Evolutionary conservation across 2,888 invertebrate species (phyloP).

Genomic region (Petrophora chlorosata): DNA sequence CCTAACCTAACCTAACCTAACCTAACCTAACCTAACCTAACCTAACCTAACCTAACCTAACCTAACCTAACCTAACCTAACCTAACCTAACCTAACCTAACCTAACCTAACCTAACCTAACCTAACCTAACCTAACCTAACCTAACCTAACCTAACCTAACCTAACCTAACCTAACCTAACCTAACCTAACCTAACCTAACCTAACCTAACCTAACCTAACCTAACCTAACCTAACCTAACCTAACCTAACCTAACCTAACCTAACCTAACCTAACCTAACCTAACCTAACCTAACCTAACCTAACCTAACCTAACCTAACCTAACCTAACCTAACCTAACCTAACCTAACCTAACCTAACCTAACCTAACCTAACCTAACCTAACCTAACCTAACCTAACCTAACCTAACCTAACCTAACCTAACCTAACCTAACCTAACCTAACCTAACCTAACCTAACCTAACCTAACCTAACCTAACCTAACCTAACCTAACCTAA

Average conservation of each 20-base stretch:
- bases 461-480: constrained; percentile 33
- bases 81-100: constrained; percentile 18
- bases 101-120: constrained; percentile 20
- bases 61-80: constrained; percentile 18
- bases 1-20: constrained; percentile 18
- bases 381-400: constrained; percentile 28
- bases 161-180: constrained; percentile 35
- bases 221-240: constrained; percentile 35
- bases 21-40: constrained; percentile 18
- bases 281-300: constrained; percentile 28
- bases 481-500: constrained; percentile 33
- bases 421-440: constrained; percentile 33
- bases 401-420: constrained; percentile 30
- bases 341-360: constrained; percentile 28
- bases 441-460: constrained; percentile 33
- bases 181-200: constrained; percentile 34
- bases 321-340: constrained; percentile 30
- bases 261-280: constrained; percentile 27
- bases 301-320: constrained; percentile 28
- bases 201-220: constrained; percentile 35
- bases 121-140: constrained; percentile 21
- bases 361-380: constrained; percentile 33
- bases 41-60: constrained; percentile 19
- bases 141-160: constrained; percentile 32
- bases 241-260: constrained; percentile 29